Evolutionary conservation across 2,113 vertebrate genomes (phyloP), one percentile per base, ranked within the genome.

Genomic region (Syrmaticus mikado): DNA sequence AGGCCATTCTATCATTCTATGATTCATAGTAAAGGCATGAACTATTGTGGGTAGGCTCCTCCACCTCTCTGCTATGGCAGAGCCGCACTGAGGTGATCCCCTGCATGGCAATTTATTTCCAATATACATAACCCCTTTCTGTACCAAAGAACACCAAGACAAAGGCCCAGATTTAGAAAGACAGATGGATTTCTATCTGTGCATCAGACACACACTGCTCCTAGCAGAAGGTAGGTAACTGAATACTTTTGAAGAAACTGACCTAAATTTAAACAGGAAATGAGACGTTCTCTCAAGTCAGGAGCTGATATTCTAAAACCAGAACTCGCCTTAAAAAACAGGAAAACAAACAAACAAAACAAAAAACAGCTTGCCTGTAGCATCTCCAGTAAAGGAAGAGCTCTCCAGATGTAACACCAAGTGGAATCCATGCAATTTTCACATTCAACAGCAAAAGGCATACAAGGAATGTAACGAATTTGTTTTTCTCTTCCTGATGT

Each of bases 181-280:
- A 96, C 90, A 96, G 88, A 95, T 91, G 90, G 90, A 76, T 88
- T 92, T 94, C 92, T 91, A 71, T 83, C 41, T 82, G 62, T 36
- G 75, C 30, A 95, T 92, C 93, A 83, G 82, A 96, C 95, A 83
- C 50, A 86, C 82, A 94, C 57, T 95, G 93, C 94, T 90, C 65
- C 88, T 62, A 90, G 92, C 92, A 94, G 95, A 96, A 95, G 93
- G 93, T 14, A 88, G 73, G 90, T 88, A 96, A 96, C 77, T 1
- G 0, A 85, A 93, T 86, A 94, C 92, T 93, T 84, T 1, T 86
- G 57, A 88, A 89, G 86, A 90, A 84, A 1, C 2, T 45, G 77
- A 57, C 92, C 85, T 91, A 94, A 94, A 91, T 91, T 95, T 94
- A 89, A 94, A 87, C 72, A 91, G 87, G 89, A 95, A 91, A 90